phyloP scores from a whole-genome alignment of 2,888 invertebrate genomes.

The Dendrolimus pini region DNA sequence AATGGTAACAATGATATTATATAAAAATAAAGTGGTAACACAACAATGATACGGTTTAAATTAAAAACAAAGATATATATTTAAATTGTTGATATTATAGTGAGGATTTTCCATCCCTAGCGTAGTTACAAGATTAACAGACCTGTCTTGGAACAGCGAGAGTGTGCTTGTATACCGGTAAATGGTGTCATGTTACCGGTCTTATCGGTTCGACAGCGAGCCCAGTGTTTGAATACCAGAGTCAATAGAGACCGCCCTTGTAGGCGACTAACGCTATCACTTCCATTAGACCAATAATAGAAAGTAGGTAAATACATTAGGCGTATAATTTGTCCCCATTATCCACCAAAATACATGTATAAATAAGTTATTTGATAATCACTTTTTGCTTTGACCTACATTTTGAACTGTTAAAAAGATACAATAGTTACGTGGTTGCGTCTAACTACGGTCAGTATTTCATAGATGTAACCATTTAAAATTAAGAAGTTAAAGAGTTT shows the following conservation, averaged over 20 bases:
- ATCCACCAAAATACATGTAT: neutral
- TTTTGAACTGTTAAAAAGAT: no score
- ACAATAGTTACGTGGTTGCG: no score
- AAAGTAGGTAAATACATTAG: conserved; percentile 28
- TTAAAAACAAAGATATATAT: neutral
- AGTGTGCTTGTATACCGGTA: conserved; percentile 31
- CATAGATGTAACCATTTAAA: no score
- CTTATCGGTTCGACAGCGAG: conserved; percentile 46
- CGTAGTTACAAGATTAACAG: no score
- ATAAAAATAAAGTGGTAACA: no score
- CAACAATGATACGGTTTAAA: no score
- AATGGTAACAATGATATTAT: no score
- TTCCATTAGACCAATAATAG: conserved; percentile 23
- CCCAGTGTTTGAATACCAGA: conserved; percentile 48
- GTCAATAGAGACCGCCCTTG: conserved; percentile 36
- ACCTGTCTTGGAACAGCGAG: conserved; percentile 10
- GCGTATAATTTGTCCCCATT: conserved; percentile 22
- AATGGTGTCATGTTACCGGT: conserved; percentile 42
- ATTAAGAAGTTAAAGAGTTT: conserved; percentile 5
- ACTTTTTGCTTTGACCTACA: neutral
- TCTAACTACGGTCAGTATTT: no score
- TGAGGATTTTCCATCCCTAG: no score
- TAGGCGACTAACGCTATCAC: conserved; percentile 25
- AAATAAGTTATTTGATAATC: neutral
- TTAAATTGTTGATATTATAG: neutral